phyloP scores from a whole-genome alignment of 1,140 invertebrate genomes.

The Hyles euphorbiae region DNA sequence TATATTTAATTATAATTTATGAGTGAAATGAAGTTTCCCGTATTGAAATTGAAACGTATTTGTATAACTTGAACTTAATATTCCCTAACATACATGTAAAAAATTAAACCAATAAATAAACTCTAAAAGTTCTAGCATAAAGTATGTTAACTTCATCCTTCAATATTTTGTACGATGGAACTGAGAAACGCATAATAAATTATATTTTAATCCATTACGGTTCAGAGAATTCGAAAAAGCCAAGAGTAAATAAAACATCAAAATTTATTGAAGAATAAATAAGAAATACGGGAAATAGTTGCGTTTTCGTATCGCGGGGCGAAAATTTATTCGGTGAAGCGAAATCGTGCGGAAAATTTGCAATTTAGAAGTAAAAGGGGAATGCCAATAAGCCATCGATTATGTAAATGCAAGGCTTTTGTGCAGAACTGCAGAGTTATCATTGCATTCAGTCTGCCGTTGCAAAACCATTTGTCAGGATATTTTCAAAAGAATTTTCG shows the following conservation, averaged over 20 bases:
- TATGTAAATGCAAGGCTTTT: constrained; percentile 68
- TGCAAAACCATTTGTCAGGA: constrained; percentile 63
- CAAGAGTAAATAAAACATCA: constrained; percentile 23
- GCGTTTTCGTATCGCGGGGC: constrained; percentile 54
- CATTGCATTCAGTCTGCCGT: constrained; percentile 55
- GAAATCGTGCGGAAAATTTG: constrained; percentile 74
- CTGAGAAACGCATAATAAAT: no score
- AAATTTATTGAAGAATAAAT: constrained; percentile 21
- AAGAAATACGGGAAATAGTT: constrained; percentile 53
- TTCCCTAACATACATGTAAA: background rate
- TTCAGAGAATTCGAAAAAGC: constrained; percentile 14
- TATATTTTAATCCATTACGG: no score
- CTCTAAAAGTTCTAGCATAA: no score
- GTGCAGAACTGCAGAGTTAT: constrained; percentile 61
- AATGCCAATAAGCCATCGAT: constrained; percentile 72
- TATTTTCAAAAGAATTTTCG: constrained; percentile 43
- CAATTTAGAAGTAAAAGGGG: constrained; percentile 73
- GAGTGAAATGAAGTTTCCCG: background rate
- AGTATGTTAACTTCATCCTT: no score
- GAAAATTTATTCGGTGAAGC: constrained; percentile 66
- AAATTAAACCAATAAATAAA: background rate
- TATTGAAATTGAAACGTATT: background rate
- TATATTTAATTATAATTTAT: background rate
- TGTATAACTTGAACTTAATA: no score
- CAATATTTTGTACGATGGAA: no score